A percentile compares a stretch with the other conserved stretches of the same genome.
Conservation (phyloP, 2,888 invertebrate species). For the Gari tellinella region DNA sequence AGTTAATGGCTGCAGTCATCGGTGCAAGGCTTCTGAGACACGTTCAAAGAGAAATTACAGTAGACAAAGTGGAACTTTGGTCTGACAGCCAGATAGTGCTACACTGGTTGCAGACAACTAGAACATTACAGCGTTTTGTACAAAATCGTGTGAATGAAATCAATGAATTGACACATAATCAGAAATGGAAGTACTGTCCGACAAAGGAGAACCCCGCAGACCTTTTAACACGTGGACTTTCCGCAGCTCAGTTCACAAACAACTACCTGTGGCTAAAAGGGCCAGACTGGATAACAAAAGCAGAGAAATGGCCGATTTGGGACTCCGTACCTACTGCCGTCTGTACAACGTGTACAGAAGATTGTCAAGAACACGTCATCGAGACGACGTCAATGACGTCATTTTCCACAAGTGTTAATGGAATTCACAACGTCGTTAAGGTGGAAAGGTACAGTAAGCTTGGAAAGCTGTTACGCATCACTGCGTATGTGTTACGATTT, state of each 20-base stretch:
- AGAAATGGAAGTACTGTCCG: too few species aligned
- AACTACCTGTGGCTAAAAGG: conserved; percentile 28
- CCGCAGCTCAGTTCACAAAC: too few species aligned
- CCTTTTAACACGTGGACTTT: too few species aligned
- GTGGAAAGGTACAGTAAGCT: conserved; percentile 7
- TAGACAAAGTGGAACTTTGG: too few species aligned
- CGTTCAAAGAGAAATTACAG: too few species aligned
- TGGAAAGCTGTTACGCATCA: conserved; percentile 12
- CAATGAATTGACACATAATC: too few species aligned
- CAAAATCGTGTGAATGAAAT: conserved; percentile 10
- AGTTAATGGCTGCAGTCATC: too few species aligned
- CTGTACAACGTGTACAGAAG: conserved; percentile 2
- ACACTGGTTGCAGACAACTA: too few species aligned
- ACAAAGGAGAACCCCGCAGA: conserved; percentile 21
- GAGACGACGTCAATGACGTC: not conserved
- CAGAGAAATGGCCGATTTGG: conserved; percentile 13
- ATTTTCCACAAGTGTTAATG: not conserved
- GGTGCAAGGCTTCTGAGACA: too few species aligned
- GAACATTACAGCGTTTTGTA: conserved; percentile 24
- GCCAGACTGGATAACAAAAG: conserved; percentile 16
- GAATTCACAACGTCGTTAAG: conserved; percentile 14
- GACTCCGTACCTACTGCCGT: not conserved
- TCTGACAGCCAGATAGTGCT: too few species aligned
- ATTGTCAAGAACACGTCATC: not conserved
- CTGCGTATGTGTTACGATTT: conserved; percentile 24